Evolutionary conservation across 2,113 vertebrate species (phyloP).

Genomic region (Nycticebus coucang): DNA sequence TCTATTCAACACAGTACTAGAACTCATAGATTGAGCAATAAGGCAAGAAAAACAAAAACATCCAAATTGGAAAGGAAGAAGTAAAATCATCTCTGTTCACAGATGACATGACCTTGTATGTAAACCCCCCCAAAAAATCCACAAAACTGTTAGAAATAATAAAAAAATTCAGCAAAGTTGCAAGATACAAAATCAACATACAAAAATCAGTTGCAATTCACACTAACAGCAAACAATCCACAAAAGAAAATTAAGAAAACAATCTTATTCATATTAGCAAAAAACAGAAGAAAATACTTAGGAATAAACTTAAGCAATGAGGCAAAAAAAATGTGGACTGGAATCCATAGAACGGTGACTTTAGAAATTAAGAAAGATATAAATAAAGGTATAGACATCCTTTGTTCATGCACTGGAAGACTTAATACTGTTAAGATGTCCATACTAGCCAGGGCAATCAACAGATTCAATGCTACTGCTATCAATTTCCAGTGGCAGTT

Average conservation of each 20-base stretch:
- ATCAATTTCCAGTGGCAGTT: neutral
- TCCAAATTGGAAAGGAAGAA: neutral
- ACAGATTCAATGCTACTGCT: neutral
- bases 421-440: neutral
- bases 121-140: neutral
- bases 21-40: neutral
- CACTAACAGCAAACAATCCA: neutral
- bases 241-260: neutral
- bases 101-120: neutral
- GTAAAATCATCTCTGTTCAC: neutral
- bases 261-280: neutral
- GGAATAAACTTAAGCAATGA: neutral
- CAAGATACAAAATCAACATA: neutral
- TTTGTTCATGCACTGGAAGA: neutral
- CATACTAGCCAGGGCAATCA: neutral
- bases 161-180: conserved; percentile 5
- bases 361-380: neutral
- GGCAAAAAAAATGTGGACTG: neutral
- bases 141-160: neutral
- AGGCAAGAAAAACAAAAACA: neutral
- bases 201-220: neutral
- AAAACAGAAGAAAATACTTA: neutral
- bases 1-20: neutral
- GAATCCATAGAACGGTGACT: neutral
- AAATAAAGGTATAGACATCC: neutral